Percentiles rank a stretch among this genome's conserved stretches.
phyloP scores from a whole-genome alignment of 2,113 vertebrate species.

The Tinamus guttatus region DNA sequence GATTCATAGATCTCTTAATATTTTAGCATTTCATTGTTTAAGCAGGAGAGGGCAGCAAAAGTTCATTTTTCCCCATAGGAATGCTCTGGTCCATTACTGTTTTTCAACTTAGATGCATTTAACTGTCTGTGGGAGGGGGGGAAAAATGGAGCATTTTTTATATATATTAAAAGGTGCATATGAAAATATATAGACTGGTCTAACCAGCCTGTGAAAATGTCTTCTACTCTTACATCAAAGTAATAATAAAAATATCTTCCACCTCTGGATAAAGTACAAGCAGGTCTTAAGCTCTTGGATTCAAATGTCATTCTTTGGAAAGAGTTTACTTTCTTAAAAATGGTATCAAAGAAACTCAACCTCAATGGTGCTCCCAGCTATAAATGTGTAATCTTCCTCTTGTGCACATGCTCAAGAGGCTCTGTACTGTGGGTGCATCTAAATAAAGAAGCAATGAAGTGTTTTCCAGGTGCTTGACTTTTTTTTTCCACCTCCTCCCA shows the following conservation, averaged over 20 bases:
- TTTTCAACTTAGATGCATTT: constrained; percentile 61
- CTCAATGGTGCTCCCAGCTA: constrained; percentile 75
- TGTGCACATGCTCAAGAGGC: constrained; percentile 67
- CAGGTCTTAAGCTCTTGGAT: constrained; percentile 68
- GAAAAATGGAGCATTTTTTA: constrained; percentile 66
- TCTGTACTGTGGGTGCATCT: constrained; percentile 78
- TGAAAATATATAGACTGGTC: constrained; percentile 71
- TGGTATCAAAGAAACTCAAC: constrained; percentile 68
- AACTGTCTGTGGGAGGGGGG: constrained; percentile 59
- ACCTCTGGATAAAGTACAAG: constrained; percentile 57
- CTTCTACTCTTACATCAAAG: constrained; percentile 68
- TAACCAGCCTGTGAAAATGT: constrained; percentile 69
- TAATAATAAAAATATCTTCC: constrained; percentile 64
- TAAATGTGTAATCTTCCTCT: constrained; percentile 76
- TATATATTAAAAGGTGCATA: constrained; percentile 75
- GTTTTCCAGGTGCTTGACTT: constrained; percentile 71
- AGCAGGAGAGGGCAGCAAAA: constrained; percentile 84
- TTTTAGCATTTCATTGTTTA: constrained; percentile 79
- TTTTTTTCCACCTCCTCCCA: constrained; percentile 31
- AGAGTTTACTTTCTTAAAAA: constrained; percentile 70
- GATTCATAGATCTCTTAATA: constrained; percentile 65
- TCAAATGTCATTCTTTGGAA: constrained; percentile 75
- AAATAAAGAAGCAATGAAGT: constrained; percentile 81
- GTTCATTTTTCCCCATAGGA: constrained; percentile 75
- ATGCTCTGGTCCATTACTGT: constrained; percentile 64